A percentile compares a stretch with the other conserved stretches of the same genome.
Conservation (phyloP, 2,113 vertebrate genomes). For the Pterocles gutturalis region DNA sequence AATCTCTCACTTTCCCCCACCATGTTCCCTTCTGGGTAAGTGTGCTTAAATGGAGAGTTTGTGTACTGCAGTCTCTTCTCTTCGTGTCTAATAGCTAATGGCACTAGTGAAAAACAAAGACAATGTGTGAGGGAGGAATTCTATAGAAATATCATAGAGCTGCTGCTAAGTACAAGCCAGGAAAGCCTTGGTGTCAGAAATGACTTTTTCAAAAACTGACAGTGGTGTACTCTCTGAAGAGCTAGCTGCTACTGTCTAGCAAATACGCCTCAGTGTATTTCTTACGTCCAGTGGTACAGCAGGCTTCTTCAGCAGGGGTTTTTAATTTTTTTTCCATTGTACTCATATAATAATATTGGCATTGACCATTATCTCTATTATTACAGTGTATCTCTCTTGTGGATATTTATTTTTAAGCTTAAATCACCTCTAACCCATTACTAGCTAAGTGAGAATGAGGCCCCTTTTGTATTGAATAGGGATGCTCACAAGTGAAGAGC, state of each 20-base stretch:
- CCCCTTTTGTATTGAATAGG: background rate
- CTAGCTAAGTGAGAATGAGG: background rate
- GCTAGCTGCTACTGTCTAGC: background rate
- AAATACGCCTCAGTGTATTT: background rate
- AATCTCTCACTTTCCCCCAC: background rate
- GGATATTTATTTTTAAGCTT: background rate
- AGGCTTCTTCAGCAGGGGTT: background rate
- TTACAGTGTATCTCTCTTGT: background rate
- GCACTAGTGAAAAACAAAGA: background rate
- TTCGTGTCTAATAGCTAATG: background rate
- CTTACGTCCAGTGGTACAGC: background rate
- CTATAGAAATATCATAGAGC: background rate
- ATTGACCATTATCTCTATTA: background rate
- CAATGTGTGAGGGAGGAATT: background rate
- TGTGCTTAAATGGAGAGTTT: background rate
- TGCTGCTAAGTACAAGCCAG: background rate
- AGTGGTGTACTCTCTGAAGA: background rate
- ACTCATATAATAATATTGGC: background rate
- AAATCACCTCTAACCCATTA: background rate
- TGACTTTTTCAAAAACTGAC: background rate
- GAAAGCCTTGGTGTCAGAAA: background rate
- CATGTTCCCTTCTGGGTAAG: background rate
- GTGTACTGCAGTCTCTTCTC: background rate
- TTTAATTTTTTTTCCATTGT: rapidly evolving
- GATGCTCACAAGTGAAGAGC: background rate